Conservation (phyloP, 2,797 vertebrate species). For the Danio aesculapii region DNA sequence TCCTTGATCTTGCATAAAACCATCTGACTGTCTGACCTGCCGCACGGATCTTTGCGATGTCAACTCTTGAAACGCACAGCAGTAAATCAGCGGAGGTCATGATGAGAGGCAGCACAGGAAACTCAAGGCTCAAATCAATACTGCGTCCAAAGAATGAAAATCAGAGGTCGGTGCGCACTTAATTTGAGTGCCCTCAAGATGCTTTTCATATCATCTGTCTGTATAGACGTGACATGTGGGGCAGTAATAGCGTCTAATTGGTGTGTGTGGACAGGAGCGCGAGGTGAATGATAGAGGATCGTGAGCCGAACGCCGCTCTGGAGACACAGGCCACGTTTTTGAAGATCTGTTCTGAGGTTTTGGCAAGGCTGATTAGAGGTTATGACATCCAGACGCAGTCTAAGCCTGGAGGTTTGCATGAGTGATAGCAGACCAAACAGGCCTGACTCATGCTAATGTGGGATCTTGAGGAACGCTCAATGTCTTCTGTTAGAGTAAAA, state of each 20-base stretch:
- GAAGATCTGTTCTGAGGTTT: background rate
- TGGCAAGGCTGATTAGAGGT: constrained; percentile 22
- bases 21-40: constrained; percentile 20
- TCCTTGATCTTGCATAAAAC: background rate
- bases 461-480: background rate
- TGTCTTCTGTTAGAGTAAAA: background rate
- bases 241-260: constrained; percentile 45
- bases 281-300: constrained; percentile 32
- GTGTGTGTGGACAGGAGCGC: constrained; percentile 37
- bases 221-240: constrained; percentile 16
- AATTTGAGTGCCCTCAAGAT: constrained; percentile 16
- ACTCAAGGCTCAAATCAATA: constrained; percentile 1
- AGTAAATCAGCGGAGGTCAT: constrained; percentile 16
- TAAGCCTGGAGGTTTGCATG: constrained; percentile 36
- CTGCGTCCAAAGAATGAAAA: constrained; percentile 24
- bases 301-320: background rate
- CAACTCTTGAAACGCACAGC: constrained; percentile 34
- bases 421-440: constrained; percentile 54
- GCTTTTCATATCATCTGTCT: constrained; percentile 26
- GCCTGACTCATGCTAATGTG: constrained; percentile 19
- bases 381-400: constrained; percentile 37
- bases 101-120: background rate
- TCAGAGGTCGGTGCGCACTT: constrained; percentile 18
- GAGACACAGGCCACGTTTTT: constrained; percentile 16
- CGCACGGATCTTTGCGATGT: background rate